A percentile compares a stretch with the other conserved stretches of the same genome.
Conservation (phyloP, 2,113 vertebrate species). For the Dipodomys merriami region DNA sequence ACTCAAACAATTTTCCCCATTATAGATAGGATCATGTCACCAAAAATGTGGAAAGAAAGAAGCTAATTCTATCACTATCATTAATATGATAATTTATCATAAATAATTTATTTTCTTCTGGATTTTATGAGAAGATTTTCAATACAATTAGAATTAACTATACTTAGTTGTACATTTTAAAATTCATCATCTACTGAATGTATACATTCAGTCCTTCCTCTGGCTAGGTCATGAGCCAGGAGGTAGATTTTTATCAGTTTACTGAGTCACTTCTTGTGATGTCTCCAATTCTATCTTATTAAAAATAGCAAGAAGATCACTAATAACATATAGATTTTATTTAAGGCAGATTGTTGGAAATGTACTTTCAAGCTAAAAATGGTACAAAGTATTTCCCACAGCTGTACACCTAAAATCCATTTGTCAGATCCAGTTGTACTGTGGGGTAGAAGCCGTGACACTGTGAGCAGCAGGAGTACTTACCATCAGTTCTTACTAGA, state of each 20-base stretch:
- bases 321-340: background rate
- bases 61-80: background rate
- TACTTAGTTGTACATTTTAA: background rate
- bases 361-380: background rate
- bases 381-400: background rate
- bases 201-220: background rate
- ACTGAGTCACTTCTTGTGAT: background rate
- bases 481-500: background rate
- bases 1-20: background rate
- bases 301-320: constrained; percentile 16
- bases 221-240: background rate
- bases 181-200: background rate
- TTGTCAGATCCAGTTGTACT: background rate
- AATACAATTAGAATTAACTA: background rate
- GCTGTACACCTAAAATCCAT: background rate
- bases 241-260: constrained; percentile 2
- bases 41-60: background rate
- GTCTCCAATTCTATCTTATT: constrained; percentile 33
- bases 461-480: background rate
- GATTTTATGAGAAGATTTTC: constrained; percentile 28
- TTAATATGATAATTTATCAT: background rate
- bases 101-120: background rate
- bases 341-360: constrained; percentile 25
- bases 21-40: background rate
- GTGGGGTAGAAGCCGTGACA: background rate